Evolutionary conservation across 2,113 vertebrate genomes (phyloP), one percentile per base, ranked within the genome.

Genomic region (Paramormyrops kingsleyae): DNA sequence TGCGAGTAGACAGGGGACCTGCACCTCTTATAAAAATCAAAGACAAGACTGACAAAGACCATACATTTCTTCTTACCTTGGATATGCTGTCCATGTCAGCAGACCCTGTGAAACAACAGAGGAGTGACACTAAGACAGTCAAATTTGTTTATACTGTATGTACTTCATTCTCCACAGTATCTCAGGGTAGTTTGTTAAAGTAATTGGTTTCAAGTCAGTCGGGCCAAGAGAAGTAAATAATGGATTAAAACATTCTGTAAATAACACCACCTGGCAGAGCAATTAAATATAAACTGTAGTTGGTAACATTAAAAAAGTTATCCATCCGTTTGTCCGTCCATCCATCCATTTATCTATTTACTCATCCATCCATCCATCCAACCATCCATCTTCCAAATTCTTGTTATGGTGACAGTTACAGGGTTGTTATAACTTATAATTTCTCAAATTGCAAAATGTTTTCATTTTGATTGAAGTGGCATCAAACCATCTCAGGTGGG

Each of bases 81-180:
- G 98, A 98, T 96, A 99, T 98, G 96, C 97, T 99, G 95, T 99
- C 98, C 96, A 99, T 99, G 93, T 99, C 98, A 94, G 97, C 98
- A 92, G 98, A 99, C 91, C 97, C 98, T 99, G 91, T 95, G 91
- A 77, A 53, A 74, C 44, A 50, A 35, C 59, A 83, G 39, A 35
- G 31, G 31, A 47, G 12, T 80, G 39, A 66, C 15, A 66, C 24
- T 84, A 53, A 74, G 15, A 84, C 35, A 39, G 31, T 84, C 17
- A 84, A n/a, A 46, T n/a, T 47, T 44, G 17, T 44, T 47, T 84
- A 24, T 47, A 17, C 50, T 52, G 50, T 17, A 83, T n/a, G 46
- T 12, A 24, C 17, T 19, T 83, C 2, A 44, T 86, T 47, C 83
- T 27, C 47, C 46, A 12, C 47, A 13, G 44, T 44, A 27, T 13